Base-by-base conservation (phyloP, 2,888 invertebrate species). In the Acleris cristana region DNA sequence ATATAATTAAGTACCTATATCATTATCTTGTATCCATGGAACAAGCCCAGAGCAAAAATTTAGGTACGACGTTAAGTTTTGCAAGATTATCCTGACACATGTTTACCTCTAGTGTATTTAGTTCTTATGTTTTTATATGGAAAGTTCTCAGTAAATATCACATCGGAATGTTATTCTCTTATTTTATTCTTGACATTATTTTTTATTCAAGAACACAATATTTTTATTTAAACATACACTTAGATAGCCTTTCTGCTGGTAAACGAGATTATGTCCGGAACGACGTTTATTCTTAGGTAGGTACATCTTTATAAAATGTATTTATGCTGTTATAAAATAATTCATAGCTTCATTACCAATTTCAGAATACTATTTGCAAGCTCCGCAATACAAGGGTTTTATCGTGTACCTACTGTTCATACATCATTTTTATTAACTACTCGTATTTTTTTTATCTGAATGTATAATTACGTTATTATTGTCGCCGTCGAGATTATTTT, bases 281-380 rank as follows among this genome's bases (percentile, higher is more conserved):
- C 55, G 19, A 34, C 19, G 10, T 12, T 34, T 51, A 10, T 51
- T 51, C 19, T 7, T 51, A 8, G 19, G n/a, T n/a, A n/a, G 19
- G 26, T 30, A 30, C 26, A 7, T 51, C 16, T 58, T 59, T 59
- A 18, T 30, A 16, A 34, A 49, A 18, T 49, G 12, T 12, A 30
- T 49, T 49, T 58, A 49, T 49, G 48, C 30, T 18, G 49, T 21
- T 34, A 34, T 34, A 34, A 59, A 34, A 19, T 10, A 59, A 59
- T 49, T 59, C 59, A 30, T 34, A 51, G 21, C 49, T 18, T 48
- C 34, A 12, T 40, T 34, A 55, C n/a, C 34, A 14, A 18, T 30
- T 19, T 40, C 40, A 19, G 55, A 55, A 18, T 45, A n/a, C 16
- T 6, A 16, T 55, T 40, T 55, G 12, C 19, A 12, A 55, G 45